phyloP scores from a whole-genome alignment of 1,140 invertebrate genomes.

The Zaprionus capensis region DNA sequence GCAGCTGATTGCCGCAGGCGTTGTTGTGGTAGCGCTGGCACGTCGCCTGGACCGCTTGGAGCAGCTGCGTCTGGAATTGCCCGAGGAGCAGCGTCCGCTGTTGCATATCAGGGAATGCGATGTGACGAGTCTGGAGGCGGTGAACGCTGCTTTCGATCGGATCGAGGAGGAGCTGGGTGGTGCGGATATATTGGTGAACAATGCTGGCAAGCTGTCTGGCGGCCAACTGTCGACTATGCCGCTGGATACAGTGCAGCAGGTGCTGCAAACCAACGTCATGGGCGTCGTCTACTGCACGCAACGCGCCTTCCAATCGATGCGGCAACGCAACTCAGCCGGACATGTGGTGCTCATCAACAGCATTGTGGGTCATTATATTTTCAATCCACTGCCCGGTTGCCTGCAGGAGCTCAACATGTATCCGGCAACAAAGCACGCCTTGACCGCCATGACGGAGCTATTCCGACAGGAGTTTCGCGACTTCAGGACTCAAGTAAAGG shows the following conservation, averaged over 20 bases:
- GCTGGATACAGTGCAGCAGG: slow-evolving; percentile 84
- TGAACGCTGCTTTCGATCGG: slow-evolving; percentile 87
- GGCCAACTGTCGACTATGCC: slow-evolving; percentile 80
- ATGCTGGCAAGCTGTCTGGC: slow-evolving; percentile 87
- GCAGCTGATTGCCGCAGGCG: slow-evolving; percentile 86
- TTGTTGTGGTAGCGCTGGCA: slow-evolving; percentile 89
- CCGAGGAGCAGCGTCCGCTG: slow-evolving; percentile 34
- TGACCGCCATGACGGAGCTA: slow-evolving; percentile 88
- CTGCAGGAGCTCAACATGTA: slow-evolving; percentile 85
- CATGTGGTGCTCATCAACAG: slow-evolving; percentile 91
- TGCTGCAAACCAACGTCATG: slow-evolving; percentile 89
- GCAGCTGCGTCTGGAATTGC: slow-evolving; percentile 58
- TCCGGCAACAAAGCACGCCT: slow-evolving; percentile 88
- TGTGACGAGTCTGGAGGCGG: slow-evolving; percentile 87
- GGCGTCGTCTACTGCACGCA: slow-evolving; percentile 88
- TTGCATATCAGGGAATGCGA: slow-evolving; percentile 87
- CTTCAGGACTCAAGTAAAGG: slow-evolving; percentile 87
- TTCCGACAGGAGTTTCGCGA: slow-evolving; percentile 87
- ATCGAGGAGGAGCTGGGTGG: slow-evolving; percentile 86
- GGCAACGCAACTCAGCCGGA: slow-evolving; percentile 86
- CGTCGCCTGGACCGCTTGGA: slow-evolving; percentile 87
- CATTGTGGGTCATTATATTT: slow-evolving; percentile 85
- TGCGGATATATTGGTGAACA: slow-evolving; percentile 90
- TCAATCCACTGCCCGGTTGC: slow-evolving; percentile 64
- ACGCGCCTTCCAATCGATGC: slow-evolving; percentile 89